A percentile compares a stretch with the other conserved stretches of the same genome.
These are phyloP conservation scores for Delphinus delphis DNA, from an alignment of 2,113 vertebrate genomes.

Conservation along the genomic window DNA sequence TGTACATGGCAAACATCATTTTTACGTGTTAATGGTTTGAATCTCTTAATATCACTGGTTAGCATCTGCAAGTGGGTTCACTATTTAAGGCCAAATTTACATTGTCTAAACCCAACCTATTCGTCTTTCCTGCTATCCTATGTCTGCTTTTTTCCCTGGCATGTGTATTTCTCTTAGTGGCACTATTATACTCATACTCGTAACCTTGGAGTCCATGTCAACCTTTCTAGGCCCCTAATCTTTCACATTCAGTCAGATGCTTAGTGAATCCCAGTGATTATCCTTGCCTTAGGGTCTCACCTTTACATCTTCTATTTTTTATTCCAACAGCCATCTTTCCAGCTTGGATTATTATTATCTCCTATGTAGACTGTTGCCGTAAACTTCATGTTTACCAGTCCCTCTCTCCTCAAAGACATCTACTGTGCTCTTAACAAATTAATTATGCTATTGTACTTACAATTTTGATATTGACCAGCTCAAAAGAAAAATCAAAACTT, in stretches of 20 bases:
- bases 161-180: neutral
- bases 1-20: neutral
- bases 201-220: neutral
- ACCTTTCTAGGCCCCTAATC: neutral
- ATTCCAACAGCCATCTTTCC: neutral
- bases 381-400: neutral
- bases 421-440: neutral
- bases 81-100: neutral
- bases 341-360: neutral
- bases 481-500: neutral
- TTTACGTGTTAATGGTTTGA: neutral
- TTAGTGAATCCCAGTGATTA: neutral
- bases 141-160: neutral
- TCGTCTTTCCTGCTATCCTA: neutral
- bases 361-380: neutral
- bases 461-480: neutral
- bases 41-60: neutral
- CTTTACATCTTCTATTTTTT: neutral
- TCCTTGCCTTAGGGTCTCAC: neutral
- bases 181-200: neutral
- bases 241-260: neutral
- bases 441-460: neutral
- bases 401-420: neutral
- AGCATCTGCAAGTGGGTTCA: neutral
- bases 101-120: neutral